Conservation (phyloP, 2,113 vertebrate species). For the Python bivittatus region DNA sequence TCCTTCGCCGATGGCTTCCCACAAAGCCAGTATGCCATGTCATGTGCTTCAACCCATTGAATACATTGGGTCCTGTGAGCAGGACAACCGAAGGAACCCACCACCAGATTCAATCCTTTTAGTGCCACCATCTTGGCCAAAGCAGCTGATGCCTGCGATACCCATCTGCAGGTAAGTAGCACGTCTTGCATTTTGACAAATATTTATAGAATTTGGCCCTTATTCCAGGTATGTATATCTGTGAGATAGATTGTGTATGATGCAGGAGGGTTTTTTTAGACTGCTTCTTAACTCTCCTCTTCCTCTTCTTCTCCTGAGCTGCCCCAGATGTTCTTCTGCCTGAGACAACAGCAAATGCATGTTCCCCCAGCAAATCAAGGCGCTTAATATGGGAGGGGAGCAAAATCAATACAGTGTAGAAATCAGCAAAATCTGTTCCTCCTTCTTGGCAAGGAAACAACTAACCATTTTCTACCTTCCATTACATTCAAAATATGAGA, state of each 20-base stretch:
- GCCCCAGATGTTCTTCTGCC: neutral
- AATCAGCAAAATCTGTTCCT: neutral
- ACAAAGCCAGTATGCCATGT: conserved; percentile 79
- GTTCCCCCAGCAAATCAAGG: neutral
- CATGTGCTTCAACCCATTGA: conserved; percentile 79
- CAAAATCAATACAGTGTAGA: neutral
- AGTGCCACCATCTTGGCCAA: conserved; percentile 90
- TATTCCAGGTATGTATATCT: neutral
- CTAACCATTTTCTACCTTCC: neutral
- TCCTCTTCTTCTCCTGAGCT: neutral
- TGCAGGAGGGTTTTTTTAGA: neutral
- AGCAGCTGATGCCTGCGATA: conserved; percentile 88
- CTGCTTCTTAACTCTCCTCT: neutral
- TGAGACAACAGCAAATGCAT: neutral
- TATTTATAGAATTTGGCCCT: neutral
- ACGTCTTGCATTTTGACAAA: neutral
- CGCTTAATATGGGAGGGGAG: neutral
- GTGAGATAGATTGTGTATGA: neutral
- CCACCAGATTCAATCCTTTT: conserved; percentile 86
- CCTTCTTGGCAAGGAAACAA: neutral
- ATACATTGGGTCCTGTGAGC: conserved; percentile 87
- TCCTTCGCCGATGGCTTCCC: conserved; percentile 79
- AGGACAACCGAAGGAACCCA: conserved; percentile 85
- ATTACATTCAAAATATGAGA: neutral
- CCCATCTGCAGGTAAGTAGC: conserved; percentile 86